phyloP scores from a whole-genome alignment of 2,797 vertebrate species.

The Clamator glandarius region DNA sequence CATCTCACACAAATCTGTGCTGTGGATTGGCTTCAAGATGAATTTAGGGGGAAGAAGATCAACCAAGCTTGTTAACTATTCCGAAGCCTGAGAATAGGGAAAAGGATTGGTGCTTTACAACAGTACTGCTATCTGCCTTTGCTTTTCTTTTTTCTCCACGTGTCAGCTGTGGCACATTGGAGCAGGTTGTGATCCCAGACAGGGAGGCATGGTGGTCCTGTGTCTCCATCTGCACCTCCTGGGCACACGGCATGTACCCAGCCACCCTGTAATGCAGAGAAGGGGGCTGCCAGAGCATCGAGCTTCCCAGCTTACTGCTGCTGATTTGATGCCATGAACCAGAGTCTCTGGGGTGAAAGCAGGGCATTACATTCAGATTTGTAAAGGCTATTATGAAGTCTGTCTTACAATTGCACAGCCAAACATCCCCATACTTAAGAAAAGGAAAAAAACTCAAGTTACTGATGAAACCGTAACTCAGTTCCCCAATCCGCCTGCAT shows the following conservation, averaged over 20 bases:
- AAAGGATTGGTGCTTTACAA: background rate
- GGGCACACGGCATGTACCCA: background rate
- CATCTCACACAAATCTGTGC: background rate
- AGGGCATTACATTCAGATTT: background rate
- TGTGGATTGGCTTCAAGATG: background rate
- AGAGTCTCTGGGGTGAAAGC: background rate
- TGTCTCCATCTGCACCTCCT: background rate
- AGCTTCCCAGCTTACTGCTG: background rate
- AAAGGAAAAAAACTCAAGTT: background rate
- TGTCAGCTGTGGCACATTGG: accelerated
- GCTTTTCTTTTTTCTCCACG: background rate
- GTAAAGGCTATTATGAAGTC: background rate
- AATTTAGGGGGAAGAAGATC: background rate
- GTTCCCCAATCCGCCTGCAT: background rate
- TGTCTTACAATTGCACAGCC: background rate
- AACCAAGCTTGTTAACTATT: background rate
- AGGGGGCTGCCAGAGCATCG: background rate
- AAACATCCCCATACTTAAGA: background rate
- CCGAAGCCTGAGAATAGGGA: background rate
- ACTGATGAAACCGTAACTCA: conserved; percentile 11
- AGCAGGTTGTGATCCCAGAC: background rate
- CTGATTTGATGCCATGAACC: background rate
- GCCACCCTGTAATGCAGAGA: accelerated
- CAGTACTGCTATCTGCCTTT: background rate
- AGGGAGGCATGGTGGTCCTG: background rate